Conservation (phyloP, 2,888 invertebrate species). For the Spilosoma lubricipeda region DNA sequence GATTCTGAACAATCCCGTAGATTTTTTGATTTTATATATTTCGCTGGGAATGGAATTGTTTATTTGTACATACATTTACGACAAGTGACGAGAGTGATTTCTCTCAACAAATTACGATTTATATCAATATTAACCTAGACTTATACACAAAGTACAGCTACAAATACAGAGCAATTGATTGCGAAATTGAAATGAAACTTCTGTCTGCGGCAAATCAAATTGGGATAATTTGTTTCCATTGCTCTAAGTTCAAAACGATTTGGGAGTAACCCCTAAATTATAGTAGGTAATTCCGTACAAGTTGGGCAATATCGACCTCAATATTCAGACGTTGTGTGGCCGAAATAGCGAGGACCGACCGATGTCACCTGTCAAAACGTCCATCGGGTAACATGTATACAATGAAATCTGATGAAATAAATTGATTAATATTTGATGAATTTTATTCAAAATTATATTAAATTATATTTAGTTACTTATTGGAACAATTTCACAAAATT, state of each 20-base stretch:
- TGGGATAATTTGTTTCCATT: slow-evolving; percentile 17
- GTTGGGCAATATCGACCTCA: slow-evolving; percentile 20
- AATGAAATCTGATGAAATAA: slow-evolving; percentile 25
- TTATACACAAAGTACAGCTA: not conserved
- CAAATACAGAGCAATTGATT: not conserved
- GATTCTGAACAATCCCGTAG: not conserved
- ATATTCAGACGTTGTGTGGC: slow-evolving; percentile 18
- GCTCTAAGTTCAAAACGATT: slow-evolving; percentile 20
- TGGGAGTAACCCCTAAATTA: slow-evolving; percentile 15
- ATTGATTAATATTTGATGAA: slow-evolving; percentile 28
- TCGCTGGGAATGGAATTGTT: not conserved
- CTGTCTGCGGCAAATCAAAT: not conserved
- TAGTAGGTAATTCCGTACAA: slow-evolving; percentile 17
- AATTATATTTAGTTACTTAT: not conserved
- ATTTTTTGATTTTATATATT: not conserved
- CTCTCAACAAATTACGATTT: not conserved
- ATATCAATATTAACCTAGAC: not conserved
- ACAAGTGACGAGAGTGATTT: not conserved
- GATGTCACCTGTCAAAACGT: slow-evolving; percentile 30
- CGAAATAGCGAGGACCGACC: slow-evolving; percentile 22
- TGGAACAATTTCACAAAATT: not conserved
- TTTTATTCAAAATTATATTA: slow-evolving; percentile 6
- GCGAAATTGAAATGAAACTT: slow-evolving; percentile 1
- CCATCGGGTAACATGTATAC: slow-evolving; percentile 23
- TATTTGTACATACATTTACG: not conserved